A percentile compares a stretch with the other conserved stretches of the same genome.
Conservation (phyloP, 2,888 invertebrate species). For the Rhodophaea formosa region DNA sequence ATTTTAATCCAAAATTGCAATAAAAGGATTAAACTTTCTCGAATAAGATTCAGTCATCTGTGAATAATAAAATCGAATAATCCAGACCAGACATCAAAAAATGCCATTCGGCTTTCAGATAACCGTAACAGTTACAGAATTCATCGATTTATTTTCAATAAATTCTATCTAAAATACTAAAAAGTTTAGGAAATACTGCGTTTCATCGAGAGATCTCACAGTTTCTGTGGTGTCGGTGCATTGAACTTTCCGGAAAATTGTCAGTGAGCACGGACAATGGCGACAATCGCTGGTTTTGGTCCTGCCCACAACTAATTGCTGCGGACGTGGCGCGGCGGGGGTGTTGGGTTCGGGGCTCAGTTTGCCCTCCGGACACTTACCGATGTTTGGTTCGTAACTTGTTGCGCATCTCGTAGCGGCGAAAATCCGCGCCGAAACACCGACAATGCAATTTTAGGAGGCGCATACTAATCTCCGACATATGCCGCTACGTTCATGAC, state of each 20-base stretch:
- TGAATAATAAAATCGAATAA: background rate
- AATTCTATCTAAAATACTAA: background rate
- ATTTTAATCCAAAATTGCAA: background rate
- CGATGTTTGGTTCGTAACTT: no score
- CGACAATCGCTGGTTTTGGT: conserved; percentile 47
- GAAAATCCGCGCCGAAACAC: no score
- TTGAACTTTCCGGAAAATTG: conserved; percentile 15
- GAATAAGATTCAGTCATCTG: background rate
- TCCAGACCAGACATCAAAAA: background rate
- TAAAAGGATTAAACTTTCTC: background rate
- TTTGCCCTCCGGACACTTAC: no score
- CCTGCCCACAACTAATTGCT: conserved; percentile 52
- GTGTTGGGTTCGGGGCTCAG: conserved; percentile 13
- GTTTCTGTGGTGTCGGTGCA: background rate
- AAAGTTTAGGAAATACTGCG: background rate
- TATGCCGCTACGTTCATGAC: no score
- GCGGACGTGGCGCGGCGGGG: conserved; percentile 53
- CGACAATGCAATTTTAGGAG: no score
- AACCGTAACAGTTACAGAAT: background rate
- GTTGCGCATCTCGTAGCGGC: no score
- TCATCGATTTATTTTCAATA: background rate
- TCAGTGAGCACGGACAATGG: conserved; percentile 37
- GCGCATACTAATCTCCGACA: no score
- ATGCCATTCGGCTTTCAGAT: background rate
- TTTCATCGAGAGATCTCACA: conserved; percentile 7